Conservation (phyloP, 1,140 invertebrate species). For the Orius insidiosus region DNA sequence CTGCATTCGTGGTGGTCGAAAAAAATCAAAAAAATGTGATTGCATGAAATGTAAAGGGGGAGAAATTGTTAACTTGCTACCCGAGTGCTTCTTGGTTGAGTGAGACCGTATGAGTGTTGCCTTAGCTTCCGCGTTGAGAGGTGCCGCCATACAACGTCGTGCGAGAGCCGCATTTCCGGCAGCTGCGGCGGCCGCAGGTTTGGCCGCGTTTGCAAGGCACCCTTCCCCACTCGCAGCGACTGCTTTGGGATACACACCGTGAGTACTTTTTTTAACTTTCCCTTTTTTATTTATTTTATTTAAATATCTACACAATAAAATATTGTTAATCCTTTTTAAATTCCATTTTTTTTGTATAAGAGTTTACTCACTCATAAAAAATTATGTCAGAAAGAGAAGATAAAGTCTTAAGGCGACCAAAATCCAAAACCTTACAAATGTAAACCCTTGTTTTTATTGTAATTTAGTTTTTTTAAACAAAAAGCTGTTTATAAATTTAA, state of each 20-base stretch:
- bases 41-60: constrained; percentile 8
- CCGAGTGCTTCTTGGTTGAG: constrained; percentile 11
- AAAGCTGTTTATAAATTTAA: too few relatives aligned
- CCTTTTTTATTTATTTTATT: background rate
- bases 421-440: too few relatives aligned
- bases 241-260: constrained; percentile 61
- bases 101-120: constrained; percentile 12
- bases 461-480: too few relatives aligned
- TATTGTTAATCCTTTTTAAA: background rate
- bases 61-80: constrained; percentile 15
- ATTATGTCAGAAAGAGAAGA: too few relatives aligned
- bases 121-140: constrained; percentile 43
- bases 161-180: constrained; percentile 45
- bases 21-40: constrained; percentile 10
- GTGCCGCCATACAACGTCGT: constrained; percentile 48
- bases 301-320: background rate
- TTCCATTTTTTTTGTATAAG: background rate
- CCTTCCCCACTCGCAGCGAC: constrained; percentile 47
- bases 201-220: constrained; percentile 45
- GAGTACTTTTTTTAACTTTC: constrained; percentile 31
- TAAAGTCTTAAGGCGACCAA: too few relatives aligned
- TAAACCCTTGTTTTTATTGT: too few relatives aligned
- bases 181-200: constrained; percentile 38
- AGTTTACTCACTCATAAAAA: too few relatives aligned
- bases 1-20: constrained; percentile 13